Evolutionary conservation across 2,797 vertebrate species (phyloP), one percentile per base, ranked within the genome.

Genomic region (Triplophysa yarkandensis): DNA sequence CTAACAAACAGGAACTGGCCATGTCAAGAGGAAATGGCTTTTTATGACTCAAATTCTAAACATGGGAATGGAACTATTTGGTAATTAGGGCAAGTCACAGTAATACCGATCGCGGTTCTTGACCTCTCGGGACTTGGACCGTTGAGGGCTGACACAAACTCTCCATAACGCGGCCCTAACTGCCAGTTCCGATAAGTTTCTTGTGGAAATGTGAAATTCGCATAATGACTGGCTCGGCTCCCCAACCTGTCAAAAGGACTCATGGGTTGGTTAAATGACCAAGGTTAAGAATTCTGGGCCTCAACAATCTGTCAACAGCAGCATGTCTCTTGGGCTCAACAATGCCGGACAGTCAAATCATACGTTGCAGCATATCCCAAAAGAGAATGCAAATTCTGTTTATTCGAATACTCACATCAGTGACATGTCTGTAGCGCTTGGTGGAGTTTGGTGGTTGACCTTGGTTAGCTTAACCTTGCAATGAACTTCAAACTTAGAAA

Each of bases 31-130:
- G 89, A 91, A 91, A 89, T 87, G 63, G 84, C 82, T 89, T 89
- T 86, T 88, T 83, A 85, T 85, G 84, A 91, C 89, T 88, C 84
- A 83, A 86, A 86, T 88, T 82, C 82, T 80, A 86, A 85, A 85
- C 84, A 85, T 85, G 87, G 86, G 83, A 90, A 88, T 75, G 85
- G 82, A 75, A 87, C 88, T 83, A 85, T 91, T 89, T 87, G 79
- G 87, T 86, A 80, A 90, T 89, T 90, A 88, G 83, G 78, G 84
- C 78, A 81, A 85, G 80, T 88, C 82, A 67, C 74, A 83, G 84
- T 69, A 87, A 85, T 80, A 80, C 64, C 80, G 69, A 46, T 70
- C 80, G 73, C 71, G 68, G 81, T 69, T 39, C 68, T 81, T 75
- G 83, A 75, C 78, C 60, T 71, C 66, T 32, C 19, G 64, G 39